phyloP scores from a whole-genome alignment of 2,797 vertebrate genomes.

The Lithobates sylvaticus region DNA sequence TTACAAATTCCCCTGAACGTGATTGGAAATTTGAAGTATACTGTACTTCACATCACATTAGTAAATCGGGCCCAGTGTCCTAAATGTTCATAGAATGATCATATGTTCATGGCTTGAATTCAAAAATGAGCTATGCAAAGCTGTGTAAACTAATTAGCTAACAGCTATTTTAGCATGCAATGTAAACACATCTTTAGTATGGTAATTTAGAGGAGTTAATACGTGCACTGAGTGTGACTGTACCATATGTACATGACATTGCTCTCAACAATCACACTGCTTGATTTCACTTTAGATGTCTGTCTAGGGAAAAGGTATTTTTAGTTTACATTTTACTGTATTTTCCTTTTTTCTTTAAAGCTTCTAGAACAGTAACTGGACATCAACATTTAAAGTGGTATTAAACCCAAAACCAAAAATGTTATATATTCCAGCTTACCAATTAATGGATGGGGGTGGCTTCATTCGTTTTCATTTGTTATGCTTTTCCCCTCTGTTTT shows the following conservation, averaged over 20 bases:
- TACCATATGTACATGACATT: slow-evolving; percentile 7
- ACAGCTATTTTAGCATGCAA: neutral
- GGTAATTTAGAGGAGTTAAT: neutral
- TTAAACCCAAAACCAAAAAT: too few species aligned
- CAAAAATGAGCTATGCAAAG: neutral
- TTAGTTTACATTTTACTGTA: neutral
- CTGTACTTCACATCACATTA: neutral
- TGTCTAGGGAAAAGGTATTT: neutral
- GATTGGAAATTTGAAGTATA: neutral
- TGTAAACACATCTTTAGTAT: neutral
- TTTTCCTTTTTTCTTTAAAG: neutral
- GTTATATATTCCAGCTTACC: too few species aligned
- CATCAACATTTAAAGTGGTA: too few species aligned
- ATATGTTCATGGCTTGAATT: neutral
- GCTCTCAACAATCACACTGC: neutral
- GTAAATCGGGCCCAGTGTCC: neutral
- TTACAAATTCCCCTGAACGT: neutral
- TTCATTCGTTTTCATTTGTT: too few species aligned
- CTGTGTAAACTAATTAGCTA: neutral
- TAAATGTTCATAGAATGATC: neutral
- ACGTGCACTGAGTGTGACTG: neutral
- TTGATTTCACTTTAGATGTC: neutral
- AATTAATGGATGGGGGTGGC: too few species aligned
- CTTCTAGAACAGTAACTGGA: too few species aligned
- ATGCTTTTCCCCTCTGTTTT: too few species aligned